Evolutionary conservation across 2,797 vertebrate genomes (phyloP).

Genomic region (Fringilla coelebs): DNA sequence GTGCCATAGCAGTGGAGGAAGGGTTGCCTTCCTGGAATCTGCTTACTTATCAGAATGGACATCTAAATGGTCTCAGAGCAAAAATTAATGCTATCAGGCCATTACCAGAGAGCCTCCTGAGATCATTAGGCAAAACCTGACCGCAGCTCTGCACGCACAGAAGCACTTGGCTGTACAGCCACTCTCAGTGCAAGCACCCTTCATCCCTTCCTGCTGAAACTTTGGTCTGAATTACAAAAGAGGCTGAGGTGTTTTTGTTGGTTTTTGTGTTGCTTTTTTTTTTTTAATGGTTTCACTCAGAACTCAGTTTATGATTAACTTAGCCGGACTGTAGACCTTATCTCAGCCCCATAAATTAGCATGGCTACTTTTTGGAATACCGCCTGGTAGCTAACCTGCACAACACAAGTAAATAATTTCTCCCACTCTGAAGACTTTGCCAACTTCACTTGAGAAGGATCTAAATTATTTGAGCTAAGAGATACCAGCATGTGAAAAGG

Average conservation of each 20-base stretch:
- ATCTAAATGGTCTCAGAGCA: not conserved
- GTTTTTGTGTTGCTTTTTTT: not conserved
- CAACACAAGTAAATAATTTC: not conserved
- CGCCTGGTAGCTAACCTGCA: not conserved
- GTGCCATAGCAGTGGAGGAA: not conserved
- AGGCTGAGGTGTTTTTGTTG: not conserved
- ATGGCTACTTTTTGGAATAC: not conserved
- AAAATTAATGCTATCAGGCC: not conserved
- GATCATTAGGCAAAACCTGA: not conserved
- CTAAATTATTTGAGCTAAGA: slow-evolving; percentile 8
- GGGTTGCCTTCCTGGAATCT: slow-evolving; percentile 21
- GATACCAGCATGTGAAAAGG: not conserved
- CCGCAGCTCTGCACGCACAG: not conserved
- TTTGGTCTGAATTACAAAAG: not conserved
- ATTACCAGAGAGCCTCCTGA: not conserved
- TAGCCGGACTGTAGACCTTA: slow-evolving; percentile 20
- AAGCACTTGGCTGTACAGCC: not conserved
- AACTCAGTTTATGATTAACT: slow-evolving; percentile 46
- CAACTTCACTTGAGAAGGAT: not conserved
- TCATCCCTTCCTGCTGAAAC: not conserved
- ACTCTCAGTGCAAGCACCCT: not conserved
- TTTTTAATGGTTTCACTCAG: not conserved
- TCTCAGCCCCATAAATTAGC: slow-evolving; percentile 35
- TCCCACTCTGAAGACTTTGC: not conserved
- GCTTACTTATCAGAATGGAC: not conserved